These are phyloP conservation scores for Dicyrtomina minuta DNA, from an alignment of 2,888 invertebrate genomes.

Conservation along the genomic window DNA sequence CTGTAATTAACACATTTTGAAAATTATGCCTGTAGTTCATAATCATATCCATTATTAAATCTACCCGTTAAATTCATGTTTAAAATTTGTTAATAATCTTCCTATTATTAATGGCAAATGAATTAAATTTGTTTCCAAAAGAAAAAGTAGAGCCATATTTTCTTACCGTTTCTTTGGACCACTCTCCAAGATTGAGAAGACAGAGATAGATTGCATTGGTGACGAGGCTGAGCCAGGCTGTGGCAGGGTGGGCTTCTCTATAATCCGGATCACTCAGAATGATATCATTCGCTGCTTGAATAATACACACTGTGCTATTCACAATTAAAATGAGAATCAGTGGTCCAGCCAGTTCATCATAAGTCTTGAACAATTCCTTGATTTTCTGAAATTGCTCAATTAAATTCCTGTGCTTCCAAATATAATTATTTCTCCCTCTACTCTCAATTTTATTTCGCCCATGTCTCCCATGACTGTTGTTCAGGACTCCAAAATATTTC, in stretches of 20 bases:
- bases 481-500: neutral
- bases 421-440: neutral
- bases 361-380: constrained; percentile 21
- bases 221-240: constrained; percentile 4
- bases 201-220: neutral
- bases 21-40: no score
- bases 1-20: no score
- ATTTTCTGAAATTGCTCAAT: constrained; percentile 24
- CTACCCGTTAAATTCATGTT: no score
- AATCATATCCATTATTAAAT: no score
- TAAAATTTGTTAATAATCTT: no score
- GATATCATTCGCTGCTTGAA: constrained; percentile 28
- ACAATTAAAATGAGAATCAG: constrained; percentile 17
- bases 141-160: no score
- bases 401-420: neutral
- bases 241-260: neutral
- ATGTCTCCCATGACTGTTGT: neutral
- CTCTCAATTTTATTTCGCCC: neutral
- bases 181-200: constrained; percentile 20
- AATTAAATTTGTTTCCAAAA: neutral
- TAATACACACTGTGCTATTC: constrained; percentile 11
- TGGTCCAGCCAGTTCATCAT: constrained; percentile 29
- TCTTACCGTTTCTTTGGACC: constrained; percentile 2
- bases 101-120: neutral
- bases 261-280: neutral